Evolutionary conservation across 2,888 invertebrate species (phyloP).

Genomic region (Drosophila mettleri): DNA sequence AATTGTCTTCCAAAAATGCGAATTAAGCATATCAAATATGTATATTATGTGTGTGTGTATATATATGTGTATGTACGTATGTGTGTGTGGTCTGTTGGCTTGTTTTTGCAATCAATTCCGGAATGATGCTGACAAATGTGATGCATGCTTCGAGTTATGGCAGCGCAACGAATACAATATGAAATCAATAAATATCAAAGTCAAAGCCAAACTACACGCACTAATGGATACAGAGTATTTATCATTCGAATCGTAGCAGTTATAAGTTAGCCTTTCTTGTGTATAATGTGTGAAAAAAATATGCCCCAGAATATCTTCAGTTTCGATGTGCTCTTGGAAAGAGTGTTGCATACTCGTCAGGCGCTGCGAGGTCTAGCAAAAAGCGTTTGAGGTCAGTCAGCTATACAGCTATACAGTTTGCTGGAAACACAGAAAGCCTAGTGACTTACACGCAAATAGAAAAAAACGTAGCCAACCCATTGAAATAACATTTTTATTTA

Average conservation of each 20-base stretch:
- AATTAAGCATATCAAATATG: conserved; percentile 28
- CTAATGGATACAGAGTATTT: conserved; percentile 23
- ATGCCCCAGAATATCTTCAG: conserved; percentile 11
- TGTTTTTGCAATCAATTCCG: conserved; percentile 41
- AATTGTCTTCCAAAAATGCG: conserved; percentile 57
- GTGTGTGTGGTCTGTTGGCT: conserved; percentile 37
- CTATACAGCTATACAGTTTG: too few species aligned
- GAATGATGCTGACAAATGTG: conserved; percentile 37
- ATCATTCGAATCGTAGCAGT: conserved; percentile 13
- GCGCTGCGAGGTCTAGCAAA: conserved; percentile 25
- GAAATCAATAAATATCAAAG: conserved; percentile 41
- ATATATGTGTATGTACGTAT: neutral
- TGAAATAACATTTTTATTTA: neutral
- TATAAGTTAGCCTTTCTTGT: conserved; percentile 13
- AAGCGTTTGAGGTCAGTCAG: conserved; percentile 17
- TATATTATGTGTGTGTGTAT: neutral
- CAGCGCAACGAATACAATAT: conserved; percentile 40
- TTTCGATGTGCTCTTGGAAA: neutral
- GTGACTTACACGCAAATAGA: conserved; percentile 31
- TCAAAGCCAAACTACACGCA: conserved; percentile 34
- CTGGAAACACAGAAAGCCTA: conserved; percentile 37
- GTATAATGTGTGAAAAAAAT: conserved; percentile 26
- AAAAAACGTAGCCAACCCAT: conserved; percentile 42
- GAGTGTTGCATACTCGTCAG: conserved; percentile 46
- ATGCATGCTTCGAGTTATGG: conserved; percentile 43